These are phyloP conservation scores for Cydia pomonella DNA, from an alignment of 1,140 invertebrate genomes.

Conservation along the genomic window DNA sequence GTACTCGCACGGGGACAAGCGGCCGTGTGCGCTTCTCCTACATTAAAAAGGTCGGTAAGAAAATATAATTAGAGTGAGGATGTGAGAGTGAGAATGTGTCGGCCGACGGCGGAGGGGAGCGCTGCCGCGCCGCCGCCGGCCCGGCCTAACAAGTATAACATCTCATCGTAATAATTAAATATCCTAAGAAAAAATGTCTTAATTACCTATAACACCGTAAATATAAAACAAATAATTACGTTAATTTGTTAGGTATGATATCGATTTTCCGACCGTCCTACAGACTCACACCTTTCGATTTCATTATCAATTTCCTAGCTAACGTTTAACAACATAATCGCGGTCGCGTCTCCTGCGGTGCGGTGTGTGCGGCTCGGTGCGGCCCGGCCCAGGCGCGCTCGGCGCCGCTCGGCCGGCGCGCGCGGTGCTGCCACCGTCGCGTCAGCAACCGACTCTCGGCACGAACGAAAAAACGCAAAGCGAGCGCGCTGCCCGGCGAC, in stretches of 20 bases:
- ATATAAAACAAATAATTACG: conserved; percentile 81
- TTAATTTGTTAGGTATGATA: conserved; percentile 81
- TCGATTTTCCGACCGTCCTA: conserved; percentile 77
- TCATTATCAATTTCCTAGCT: conserved; percentile 81
- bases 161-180: conserved; percentile 79
- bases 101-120: conserved; percentile 64
- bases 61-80: conserved; percentile 80
- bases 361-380: conserved; percentile 53
- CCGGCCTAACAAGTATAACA: conserved; percentile 77
- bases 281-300: conserved; percentile 78
- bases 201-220: conserved; percentile 80
- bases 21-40: conserved; percentile 79
- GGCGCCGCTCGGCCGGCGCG: conserved; percentile 37
- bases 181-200: conserved; percentile 81
- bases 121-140: conserved; percentile 65
- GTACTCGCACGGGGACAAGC: conserved; percentile 77
- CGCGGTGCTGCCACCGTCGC: conserved; percentile 41
- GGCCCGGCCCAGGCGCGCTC: conserved; percentile 51
- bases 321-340: conserved; percentile 79
- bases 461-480: conserved; percentile 76
- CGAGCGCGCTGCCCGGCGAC: conserved; percentile 67
- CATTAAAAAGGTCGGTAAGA: conserved; percentile 79
- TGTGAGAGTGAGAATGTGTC: conserved; percentile 74
- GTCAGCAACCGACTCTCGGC: conserved; percentile 69
- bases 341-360: conserved; percentile 72